Evolutionary conservation across 1,140 invertebrate species (phyloP).

Genomic region (Drosophila arawakana): DNA sequence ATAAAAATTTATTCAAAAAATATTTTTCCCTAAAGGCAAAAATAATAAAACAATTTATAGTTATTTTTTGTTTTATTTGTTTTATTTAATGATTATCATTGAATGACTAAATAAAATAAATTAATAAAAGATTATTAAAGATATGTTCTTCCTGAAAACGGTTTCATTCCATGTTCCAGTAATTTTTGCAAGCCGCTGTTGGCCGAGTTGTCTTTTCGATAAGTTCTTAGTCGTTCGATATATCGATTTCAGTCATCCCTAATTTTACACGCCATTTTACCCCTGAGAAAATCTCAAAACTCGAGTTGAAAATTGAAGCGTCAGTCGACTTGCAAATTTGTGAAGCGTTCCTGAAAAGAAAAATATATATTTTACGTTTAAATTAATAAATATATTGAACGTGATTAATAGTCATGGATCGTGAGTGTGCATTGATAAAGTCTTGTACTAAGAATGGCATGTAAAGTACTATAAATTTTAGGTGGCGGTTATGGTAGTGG

Average conservation of each 20-base stretch:
- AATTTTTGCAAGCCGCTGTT: background rate
- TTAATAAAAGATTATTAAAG: too few relatives aligned
- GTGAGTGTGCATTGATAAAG: conserved; percentile 48
- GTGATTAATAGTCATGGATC: conserved; percentile 56
- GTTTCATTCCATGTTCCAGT: background rate
- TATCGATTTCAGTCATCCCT: conserved; percentile 29
- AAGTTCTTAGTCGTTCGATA: conserved; percentile 4
- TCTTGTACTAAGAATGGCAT: background rate
- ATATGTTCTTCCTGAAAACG: background rate
- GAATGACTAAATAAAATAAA: too few relatives aligned
- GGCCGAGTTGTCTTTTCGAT: conserved; percentile 5
- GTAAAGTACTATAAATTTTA: conserved; percentile 23
- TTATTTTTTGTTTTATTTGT: too few relatives aligned
- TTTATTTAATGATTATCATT: too few relatives aligned
- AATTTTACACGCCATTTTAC: conserved; percentile 70
- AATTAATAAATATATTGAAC: conserved; percentile 15
- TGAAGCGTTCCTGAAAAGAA: conserved; percentile 14
- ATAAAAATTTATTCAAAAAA: too few relatives aligned
- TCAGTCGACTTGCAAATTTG: conserved; percentile 36
- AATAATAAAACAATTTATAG: too few relatives aligned
- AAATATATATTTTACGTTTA: conserved; percentile 3
- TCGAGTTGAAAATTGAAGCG: conserved; percentile 37
- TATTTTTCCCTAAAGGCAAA: too few relatives aligned
- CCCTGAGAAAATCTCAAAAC: conserved; percentile 26
- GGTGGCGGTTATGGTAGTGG: conserved; percentile 71